Evolutionary conservation across 2,888 invertebrate species (phyloP), one percentile per base, ranked within the genome.

Genomic region (Cremastinae sp.): DNA sequence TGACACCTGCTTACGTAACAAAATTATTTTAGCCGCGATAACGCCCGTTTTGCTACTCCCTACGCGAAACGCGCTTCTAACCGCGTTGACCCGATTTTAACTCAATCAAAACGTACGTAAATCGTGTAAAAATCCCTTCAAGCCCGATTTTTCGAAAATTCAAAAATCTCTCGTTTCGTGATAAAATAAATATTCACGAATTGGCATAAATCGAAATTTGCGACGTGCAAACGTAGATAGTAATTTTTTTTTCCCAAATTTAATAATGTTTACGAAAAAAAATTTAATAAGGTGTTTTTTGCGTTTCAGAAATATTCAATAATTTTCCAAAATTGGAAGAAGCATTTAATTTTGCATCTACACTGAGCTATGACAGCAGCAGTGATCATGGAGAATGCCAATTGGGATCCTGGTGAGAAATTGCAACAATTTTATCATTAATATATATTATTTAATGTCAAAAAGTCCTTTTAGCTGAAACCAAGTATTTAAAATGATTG

Each of bases 311-410:
- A 14, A 54, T 49, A 18, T 45, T 10, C 12, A 12, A 47, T 28
- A 47, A 36, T n/a, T 34, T 12, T 38, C 41, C 53, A 61, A 61
- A 43, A 51, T 12, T 14, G 51, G 2, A 72, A 64, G 58, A 41
- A 64, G 45, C 51, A 61, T 75, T 72, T 45, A 49, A 36, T 68
- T 72, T 34, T 18, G 56, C 56, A 69, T 38, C 56, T 62, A 47
- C n/a, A 22, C 62, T 82, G 81, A 88, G 91, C 90, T 90, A 92
- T 92, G 92, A 92, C 92, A 90, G 91, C 92, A 85, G 91, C 91
- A 88, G 90, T 92, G 85, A 90, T 91, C 86, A 92, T 92, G 92
- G 92, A 92, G 79, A 91, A 92, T 90, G 90, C 91, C 82, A 92
- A 92, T 87, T 92, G 92, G 91, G 93, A 93, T 89, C 92, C 92